Evolutionary conservation across 2,888 invertebrate species (phyloP), one percentile per base, ranked within the genome.

Genomic region (Pecten maximus): DNA sequence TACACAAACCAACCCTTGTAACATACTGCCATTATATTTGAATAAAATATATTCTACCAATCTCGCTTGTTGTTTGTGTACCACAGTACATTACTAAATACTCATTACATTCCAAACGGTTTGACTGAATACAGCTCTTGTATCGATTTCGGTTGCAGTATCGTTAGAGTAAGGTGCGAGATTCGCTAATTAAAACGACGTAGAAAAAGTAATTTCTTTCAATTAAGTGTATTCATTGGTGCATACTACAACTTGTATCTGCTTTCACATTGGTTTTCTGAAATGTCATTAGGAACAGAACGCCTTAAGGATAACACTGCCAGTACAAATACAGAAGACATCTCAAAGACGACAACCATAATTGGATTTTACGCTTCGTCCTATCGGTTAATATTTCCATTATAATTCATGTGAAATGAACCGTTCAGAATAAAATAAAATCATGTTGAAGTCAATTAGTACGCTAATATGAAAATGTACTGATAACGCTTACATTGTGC

Each of bases 201-300:
- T 74, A 23, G 74, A 35, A 74, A 54, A 74, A 74, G 74, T 74
- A 74, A 74, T 74, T 74, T 74, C 28, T 74, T 74, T 74, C 74
- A 74, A 74, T 74, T 74, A 74, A 28, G 28, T 74, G 74, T 35
- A 74, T 74, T 74, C 74, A 74, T 10, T 28, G 35, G 74, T 35
- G 35, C 74, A 35, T 74, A 74, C 74, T 15, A 74, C 74, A 74
- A 35, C 35, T 74, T 74, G 74, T 74, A 74, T 74, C 74, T 28
- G 28, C 28, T 74, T 74, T 74, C 74, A 74, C 74, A 74, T 74
- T 74, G 74, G 74, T 74, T 74, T 74, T 74, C 74, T 35, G 74
- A 74, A 74, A 74, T 74, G 74, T 35, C 35, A 74, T 74, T 74
- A 74, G 10, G 3, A 23, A 28, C 12, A 0, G 35, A 35, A 74